Percentiles rank a stretch among this genome's conserved stretches.
phyloP scores from a whole-genome alignment of 2,797 vertebrate genomes.

The Phalanger gymnotis region DNA sequence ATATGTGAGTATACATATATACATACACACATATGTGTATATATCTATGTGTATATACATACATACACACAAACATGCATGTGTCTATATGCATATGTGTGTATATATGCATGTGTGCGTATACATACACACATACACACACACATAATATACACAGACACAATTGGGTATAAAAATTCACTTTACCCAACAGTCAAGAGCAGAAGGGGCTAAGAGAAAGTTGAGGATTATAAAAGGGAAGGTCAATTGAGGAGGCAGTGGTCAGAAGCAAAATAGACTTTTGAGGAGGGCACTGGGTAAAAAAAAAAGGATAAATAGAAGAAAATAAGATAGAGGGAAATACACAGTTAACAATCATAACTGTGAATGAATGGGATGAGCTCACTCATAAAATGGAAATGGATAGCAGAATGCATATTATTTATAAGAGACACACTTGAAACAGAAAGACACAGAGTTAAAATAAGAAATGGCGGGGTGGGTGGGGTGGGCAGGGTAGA shows the following conservation, averaged over 20 bases:
- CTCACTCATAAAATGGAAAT: neutral
- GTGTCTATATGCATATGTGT: neutral
- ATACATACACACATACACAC: neutral
- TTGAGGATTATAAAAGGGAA: neutral
- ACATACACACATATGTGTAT: no score
- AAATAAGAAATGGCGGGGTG: neutral
- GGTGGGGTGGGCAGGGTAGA: no score
- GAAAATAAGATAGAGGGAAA: neutral
- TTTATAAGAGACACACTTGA: neutral
- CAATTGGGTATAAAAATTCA: neutral
- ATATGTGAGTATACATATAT: neutral
- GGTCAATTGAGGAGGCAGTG: neutral
- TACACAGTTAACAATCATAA: neutral
- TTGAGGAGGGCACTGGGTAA: neutral
- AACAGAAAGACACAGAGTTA: neutral
- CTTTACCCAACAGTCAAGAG: neutral
- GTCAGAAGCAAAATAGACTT: neutral
- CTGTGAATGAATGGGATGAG: neutral
- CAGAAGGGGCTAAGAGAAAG: neutral
- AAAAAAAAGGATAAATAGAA: neutral
- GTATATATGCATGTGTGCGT: no score
- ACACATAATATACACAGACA: neutral
- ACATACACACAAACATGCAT: neutral
- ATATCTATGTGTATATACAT: no score
- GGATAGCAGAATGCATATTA: neutral